These are phyloP conservation scores for Phacellophora camtschatica DNA, from an alignment of 30 jellyfish, hydroid and myxozoan genomes.

Conservation along the genomic window DNA sequence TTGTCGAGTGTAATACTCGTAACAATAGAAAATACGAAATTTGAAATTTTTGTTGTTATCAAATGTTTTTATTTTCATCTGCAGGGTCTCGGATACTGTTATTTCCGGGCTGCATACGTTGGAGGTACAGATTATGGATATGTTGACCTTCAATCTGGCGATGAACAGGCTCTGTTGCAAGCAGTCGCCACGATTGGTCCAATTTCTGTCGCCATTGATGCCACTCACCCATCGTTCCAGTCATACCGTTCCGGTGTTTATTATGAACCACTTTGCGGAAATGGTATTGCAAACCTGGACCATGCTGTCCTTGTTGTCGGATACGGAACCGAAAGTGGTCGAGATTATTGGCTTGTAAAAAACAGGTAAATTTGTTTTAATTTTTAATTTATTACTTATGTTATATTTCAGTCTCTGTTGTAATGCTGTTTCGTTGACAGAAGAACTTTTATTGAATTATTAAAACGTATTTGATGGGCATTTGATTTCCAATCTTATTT, in stretches of 20 bases:
- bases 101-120: constrained; percentile 70
- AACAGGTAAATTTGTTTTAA: constrained; percentile 69
- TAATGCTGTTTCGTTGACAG: neutral
- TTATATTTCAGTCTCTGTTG: too few relatives aligned
- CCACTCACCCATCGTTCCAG: constrained; percentile 89
- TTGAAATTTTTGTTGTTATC: too few relatives aligned
- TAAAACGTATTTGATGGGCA: neutral
- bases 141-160: constrained; percentile 91
- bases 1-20: too few relatives aligned
- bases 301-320: constrained; percentile 99
- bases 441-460: neutral
- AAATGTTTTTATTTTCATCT: neutral
- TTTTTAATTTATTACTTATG: neutral
- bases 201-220: constrained; percentile 97
- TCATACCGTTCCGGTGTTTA: constrained; percentile 85
- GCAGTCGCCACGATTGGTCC: constrained; percentile 99
- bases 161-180: constrained; percentile 81
- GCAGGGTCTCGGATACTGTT: constrained; percentile 94
- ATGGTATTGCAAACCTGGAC: constrained; percentile 69
- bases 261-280: constrained; percentile 94
- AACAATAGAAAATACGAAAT: too few relatives aligned
- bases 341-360: constrained; percentile 94
- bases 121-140: constrained; percentile 87
- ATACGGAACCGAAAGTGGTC: constrained; percentile 92
- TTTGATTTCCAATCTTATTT: too few relatives aligned